Percentiles rank a stretch among this genome's conserved stretches.
phyloP scores from a whole-genome alignment of 92 coral and sea anemone species.

The Siderastrea siderea region DNA sequence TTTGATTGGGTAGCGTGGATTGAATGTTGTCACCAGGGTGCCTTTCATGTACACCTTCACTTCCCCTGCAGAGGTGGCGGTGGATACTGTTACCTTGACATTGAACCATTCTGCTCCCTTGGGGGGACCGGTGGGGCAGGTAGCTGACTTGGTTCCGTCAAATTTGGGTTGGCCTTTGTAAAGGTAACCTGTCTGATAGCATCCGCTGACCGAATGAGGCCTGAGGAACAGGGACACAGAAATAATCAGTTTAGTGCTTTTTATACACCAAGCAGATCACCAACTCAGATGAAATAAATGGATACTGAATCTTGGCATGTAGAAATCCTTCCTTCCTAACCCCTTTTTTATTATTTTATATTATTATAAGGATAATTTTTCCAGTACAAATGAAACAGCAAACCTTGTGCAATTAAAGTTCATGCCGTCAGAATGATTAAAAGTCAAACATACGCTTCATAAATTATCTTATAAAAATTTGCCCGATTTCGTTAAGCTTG shows the following conservation, averaged over 20 bases:
- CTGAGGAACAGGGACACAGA: constrained; percentile 29
- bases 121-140: constrained; percentile 74
- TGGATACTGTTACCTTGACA: constrained; percentile 45
- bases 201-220: constrained; percentile 58
- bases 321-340: too few species aligned
- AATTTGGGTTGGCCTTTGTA: constrained; percentile 58
- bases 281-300: too few species aligned
- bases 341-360: too few species aligned
- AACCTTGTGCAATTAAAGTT: too few species aligned
- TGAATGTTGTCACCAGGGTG: constrained; percentile 37
- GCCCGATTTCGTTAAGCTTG: background rate
- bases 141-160: constrained; percentile 18
- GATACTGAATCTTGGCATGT: too few species aligned
- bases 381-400: too few species aligned
- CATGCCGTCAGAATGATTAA: too few species aligned
- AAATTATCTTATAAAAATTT: too few species aligned
- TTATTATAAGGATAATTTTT: too few species aligned
- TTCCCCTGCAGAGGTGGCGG: constrained; percentile 19
- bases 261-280: background rate
- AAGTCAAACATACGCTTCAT: too few species aligned
- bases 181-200: constrained; percentile 78
- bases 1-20: constrained; percentile 55
- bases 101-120: constrained; percentile 70
- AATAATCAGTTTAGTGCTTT: background rate
- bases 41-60: constrained; percentile 54